These are phyloP conservation scores for Leptinotarsa peninsularis DNA, from an alignment of 2,888 invertebrate species.

Conservation along the genomic window DNA sequence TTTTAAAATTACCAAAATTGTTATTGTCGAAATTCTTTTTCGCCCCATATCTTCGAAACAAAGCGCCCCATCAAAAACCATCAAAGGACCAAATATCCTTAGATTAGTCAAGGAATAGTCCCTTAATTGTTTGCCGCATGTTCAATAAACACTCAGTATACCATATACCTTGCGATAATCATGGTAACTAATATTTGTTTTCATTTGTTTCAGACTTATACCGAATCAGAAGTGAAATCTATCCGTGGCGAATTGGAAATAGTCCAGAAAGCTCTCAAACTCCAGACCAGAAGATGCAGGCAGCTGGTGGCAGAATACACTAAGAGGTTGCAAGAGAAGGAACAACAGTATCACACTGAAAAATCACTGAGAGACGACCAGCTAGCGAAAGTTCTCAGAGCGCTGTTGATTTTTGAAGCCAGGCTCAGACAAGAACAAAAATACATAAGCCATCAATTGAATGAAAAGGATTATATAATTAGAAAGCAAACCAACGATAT, in stretches of 20 bases:
- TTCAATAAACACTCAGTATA: no score
- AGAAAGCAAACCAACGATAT: constrained; percentile 78
- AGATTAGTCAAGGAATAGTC: no score
- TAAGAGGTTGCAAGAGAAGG: constrained; percentile 71
- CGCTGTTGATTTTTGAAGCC: constrained; percentile 78
- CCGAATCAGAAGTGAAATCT: constrained; percentile 72
- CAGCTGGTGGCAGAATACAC: constrained; percentile 77
- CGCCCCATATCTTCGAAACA: no score
- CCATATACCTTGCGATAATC: no score
- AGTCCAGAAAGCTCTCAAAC: constrained; percentile 75
- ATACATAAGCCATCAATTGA: constrained; percentile 75
- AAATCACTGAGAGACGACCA: constrained; percentile 77
- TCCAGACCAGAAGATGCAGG: constrained; percentile 75
- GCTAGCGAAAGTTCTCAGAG: constrained; percentile 76
- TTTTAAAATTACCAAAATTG: no score
- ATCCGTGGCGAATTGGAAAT: constrained; percentile 75
- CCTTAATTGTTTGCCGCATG: no score
- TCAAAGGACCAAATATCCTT: no score
- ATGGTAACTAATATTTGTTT: constrained; percentile 13
- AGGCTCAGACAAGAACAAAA: constrained; percentile 80
- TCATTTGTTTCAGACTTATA: constrained; percentile 72
- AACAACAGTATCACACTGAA: constrained; percentile 73
- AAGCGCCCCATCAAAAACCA: no score
- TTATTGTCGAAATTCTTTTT: no score
- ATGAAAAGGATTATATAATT: constrained; percentile 79